Evolutionary conservation across 1,140 invertebrate genomes (phyloP).

Genomic region (Zophobas atratus): DNA sequence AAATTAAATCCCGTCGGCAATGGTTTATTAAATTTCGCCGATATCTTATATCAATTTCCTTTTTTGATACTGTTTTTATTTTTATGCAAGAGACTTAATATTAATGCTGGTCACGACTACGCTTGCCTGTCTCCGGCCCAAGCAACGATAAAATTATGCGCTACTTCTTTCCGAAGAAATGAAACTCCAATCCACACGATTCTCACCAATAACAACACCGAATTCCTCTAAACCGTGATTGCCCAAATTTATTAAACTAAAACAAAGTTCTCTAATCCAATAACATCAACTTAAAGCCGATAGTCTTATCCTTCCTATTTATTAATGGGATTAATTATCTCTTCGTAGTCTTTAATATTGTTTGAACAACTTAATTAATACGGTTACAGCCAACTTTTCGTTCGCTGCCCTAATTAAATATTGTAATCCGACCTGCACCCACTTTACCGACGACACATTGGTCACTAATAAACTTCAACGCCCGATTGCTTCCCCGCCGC

Average conservation of each 20-base stretch:
- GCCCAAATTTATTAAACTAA: constrained; percentile 36
- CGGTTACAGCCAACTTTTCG: constrained; percentile 29
- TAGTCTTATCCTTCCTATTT: constrained; percentile 40
- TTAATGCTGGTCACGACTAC: constrained; percentile 47
- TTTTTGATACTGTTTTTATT: constrained; percentile 45
- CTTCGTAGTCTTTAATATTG: constrained; percentile 37
- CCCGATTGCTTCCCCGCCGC: constrained; percentile 10
- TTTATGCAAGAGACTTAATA: constrained; percentile 45
- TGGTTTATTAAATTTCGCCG: constrained; percentile 35
- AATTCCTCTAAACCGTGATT: constrained; percentile 15
- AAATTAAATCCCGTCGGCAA: constrained; percentile 11
- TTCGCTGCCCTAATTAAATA: constrained; percentile 33
- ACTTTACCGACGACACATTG: constrained; percentile 29
- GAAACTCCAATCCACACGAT: constrained; percentile 27
- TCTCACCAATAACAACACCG: constrained; percentile 4
- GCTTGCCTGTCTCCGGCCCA: constrained; percentile 30
- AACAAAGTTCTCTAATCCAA: constrained; percentile 31
- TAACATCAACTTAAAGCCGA: constrained; percentile 35
- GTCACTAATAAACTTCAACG: constrained; percentile 37
- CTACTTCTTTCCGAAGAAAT: constrained; percentile 35
- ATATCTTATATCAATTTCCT: constrained; percentile 46
- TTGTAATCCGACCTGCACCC: constrained; percentile 22
- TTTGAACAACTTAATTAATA: constrained; percentile 41
- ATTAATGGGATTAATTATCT: constrained; percentile 40
- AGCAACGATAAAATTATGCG: constrained; percentile 44